Evolutionary conservation across 2,888 invertebrate genomes (phyloP), one percentile per base, ranked within the genome.

Genomic region (Watsonalla binaria): DNA sequence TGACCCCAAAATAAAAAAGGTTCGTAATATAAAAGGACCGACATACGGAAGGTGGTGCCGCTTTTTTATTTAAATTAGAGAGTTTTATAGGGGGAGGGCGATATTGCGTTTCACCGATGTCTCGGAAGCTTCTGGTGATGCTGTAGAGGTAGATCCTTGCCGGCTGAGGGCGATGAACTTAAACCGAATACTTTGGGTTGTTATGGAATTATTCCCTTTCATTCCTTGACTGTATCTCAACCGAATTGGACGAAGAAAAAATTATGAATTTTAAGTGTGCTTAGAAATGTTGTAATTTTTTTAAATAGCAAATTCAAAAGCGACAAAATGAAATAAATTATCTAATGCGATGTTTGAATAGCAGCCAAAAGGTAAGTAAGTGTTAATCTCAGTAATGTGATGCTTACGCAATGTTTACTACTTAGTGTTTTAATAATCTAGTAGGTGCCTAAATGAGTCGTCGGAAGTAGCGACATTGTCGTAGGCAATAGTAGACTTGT

Each of bases 11-110:
- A 89, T 90, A 90, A 90, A 90, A 90, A 90, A 90, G 89, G 90
- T 86, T 84, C 87, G 82, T 88, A 90, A 89, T 89, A 89, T 89
- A 90, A 85, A 89, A 85, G 86, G 85, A 84, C 88, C 88, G 87
- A 90, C 90, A 90, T 90, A 90, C 90, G 90, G 88, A 90, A 89
- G 89, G 90, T 90, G 88, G 88, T 87, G 90, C 85, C 86, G 88
- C 88, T 90, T 90, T 90, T 90, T 90, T 90, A 90, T 90, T 90
- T 90, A 90, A 90, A 90, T 90, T 90, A 88, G 90, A 90, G 89
- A 89, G 88, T 90, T 90, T 90, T 90, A 90, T 90, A 85, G 88
- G 84, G 86, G 86, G 83, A 82, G 84, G 82, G 84, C 86, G 86
- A 89, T 90, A 90, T 90, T 90, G 85, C 87, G 88, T 88, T 89